Percentiles rank a stretch among this genome's conserved stretches.
phyloP scores from a whole-genome alignment of 2,113 vertebrate genomes.

The Brachyistius frenatus region DNA sequence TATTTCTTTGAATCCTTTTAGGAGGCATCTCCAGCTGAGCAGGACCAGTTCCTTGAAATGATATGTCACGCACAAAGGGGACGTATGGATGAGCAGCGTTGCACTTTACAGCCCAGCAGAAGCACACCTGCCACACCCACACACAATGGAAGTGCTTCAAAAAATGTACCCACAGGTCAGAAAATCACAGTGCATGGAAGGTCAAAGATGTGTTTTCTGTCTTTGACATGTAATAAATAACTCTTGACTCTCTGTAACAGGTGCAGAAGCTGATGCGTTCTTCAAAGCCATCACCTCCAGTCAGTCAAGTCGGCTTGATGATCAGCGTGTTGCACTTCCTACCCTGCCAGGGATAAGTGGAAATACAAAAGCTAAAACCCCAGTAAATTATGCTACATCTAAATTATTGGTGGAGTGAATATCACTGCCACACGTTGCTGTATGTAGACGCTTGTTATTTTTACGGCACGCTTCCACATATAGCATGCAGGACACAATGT shows the following conservation, averaged over 20 bases:
- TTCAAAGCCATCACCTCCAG: slow-evolving; percentile 70
- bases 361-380: slow-evolving; percentile 31
- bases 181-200: slow-evolving; percentile 7
- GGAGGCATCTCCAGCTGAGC: slow-evolving; percentile 67
- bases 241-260: slow-evolving; percentile 49
- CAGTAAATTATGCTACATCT: slow-evolving; percentile 37
- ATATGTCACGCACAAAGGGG: slow-evolving; percentile 85
- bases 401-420: not conserved
- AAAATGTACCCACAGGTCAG: slow-evolving; percentile 62
- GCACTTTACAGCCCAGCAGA: slow-evolving; percentile 76
- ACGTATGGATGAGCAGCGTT: slow-evolving; percentile 90
- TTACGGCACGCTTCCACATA: not conserved
- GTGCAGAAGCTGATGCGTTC: slow-evolving; percentile 83
- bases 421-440: not conserved
- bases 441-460: not conserved
- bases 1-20: slow-evolving; percentile 23
- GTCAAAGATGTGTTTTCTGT: slow-evolving; percentile 25
- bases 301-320: slow-evolving; percentile 52
- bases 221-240: slow-evolving; percentile 21
- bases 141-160: slow-evolving; percentile 57
- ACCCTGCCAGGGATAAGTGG: slow-evolving; percentile 51
- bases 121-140: slow-evolving; percentile 62
- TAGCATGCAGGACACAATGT: no score
- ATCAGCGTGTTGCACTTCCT: slow-evolving; percentile 61
- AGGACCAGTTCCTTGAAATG: slow-evolving; percentile 87